Conservation (phyloP, 2,113 vertebrate genomes). For the Alethe castanea region DNA sequence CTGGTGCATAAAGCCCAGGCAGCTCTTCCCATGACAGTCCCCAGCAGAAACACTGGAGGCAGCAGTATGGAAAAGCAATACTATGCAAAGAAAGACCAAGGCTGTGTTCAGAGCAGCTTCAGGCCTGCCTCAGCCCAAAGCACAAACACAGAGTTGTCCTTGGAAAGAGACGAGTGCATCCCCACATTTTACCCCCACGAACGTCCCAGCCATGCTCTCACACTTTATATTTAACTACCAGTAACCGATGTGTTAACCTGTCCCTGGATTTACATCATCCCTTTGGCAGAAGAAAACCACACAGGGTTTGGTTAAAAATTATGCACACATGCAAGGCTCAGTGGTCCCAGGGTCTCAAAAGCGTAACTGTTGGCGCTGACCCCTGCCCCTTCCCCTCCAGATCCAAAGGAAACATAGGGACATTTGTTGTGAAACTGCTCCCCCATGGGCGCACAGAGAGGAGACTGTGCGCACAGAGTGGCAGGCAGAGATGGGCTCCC, state of each 20-base stretch:
- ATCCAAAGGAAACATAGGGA: not conserved
- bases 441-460: not conserved
- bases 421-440: not conserved
- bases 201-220: not conserved
- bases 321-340: not conserved
- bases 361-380: not conserved
- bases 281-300: not conserved
- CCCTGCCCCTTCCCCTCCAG: not conserved
- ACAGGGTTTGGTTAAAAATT: not conserved
- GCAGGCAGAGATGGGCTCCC: not conserved
- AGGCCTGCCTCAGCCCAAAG: not conserved
- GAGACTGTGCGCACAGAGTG: not conserved
- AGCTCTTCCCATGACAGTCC: not conserved
- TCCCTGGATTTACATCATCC: not conserved
- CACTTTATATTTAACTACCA: not conserved
- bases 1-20: fast-evolving
- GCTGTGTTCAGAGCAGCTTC: fast-evolving
- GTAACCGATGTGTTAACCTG: not conserved
- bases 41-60: not conserved
- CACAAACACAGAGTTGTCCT: not conserved
- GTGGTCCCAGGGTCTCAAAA: not conserved
- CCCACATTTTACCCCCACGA: not conserved
- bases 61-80: not conserved
- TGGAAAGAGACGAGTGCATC: not conserved
- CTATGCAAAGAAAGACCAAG: not conserved